A percentile compares a stretch with the other conserved stretches of the same genome.
Conservation (phyloP, 1,140 invertebrate species). For the Drosophila nikananu region DNA sequence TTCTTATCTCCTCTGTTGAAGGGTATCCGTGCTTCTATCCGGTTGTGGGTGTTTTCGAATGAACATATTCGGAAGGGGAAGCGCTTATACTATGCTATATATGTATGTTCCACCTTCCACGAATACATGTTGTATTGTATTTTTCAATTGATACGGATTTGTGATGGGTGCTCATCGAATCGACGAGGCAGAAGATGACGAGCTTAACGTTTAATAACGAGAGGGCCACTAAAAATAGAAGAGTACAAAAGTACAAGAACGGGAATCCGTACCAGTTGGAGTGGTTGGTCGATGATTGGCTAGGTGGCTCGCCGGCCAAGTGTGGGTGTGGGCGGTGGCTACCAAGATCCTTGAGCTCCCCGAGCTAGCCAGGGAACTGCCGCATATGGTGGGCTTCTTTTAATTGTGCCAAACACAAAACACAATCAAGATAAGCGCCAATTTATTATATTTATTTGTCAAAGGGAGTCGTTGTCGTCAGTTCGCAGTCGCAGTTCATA, state of each 20-base stretch:
- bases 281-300: constrained; percentile 15
- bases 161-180: constrained; percentile 60
- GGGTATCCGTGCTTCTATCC: constrained; percentile 13
- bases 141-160: constrained; percentile 77
- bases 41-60: constrained; percentile 23
- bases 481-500: constrained; percentile 31
- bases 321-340: constrained; percentile 1
- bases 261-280: constrained; percentile 59
- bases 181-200: constrained; percentile 68
- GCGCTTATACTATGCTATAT: not conserved
- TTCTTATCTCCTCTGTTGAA: constrained; percentile 21
- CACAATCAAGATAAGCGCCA: constrained; percentile 55
- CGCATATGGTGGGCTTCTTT: constrained; percentile 71
- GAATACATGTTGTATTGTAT: constrained; percentile 33
- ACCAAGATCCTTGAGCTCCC: not conserved
- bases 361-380: constrained; percentile 47
- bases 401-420: constrained; percentile 70
- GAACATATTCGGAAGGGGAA: not conserved
- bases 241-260: constrained; percentile 33
- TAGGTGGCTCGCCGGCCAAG: not conserved
- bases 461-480: constrained; percentile 22
- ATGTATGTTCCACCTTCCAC: constrained; percentile 19
- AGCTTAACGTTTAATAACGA: constrained; percentile 81
- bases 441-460: constrained; percentile 38
- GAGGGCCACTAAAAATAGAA: constrained; percentile 66